phyloP scores from a whole-genome alignment of 1,140 invertebrate species.

The Megalonaias nervosa region DNA sequence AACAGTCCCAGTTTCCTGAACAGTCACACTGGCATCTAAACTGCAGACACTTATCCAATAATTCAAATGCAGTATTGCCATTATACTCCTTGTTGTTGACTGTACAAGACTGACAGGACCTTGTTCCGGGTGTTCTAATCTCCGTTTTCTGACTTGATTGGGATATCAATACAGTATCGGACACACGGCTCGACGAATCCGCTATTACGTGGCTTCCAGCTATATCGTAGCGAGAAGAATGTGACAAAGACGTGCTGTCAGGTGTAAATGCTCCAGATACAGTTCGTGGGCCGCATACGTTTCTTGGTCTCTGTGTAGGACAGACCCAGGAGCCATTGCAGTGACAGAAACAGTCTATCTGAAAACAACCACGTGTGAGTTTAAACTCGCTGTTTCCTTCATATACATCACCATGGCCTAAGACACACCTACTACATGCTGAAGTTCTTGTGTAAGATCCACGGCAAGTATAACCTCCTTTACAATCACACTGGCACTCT shows the following conservation, averaged over 20 bases:
- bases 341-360: constrained; percentile 28
- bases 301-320: constrained; percentile 12
- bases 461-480: constrained; percentile 19
- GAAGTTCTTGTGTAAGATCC: constrained; percentile 10
- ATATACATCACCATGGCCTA: constrained; percentile 13
- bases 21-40: constrained; percentile 35
- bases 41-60: constrained; percentile 25
- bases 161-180: constrained; percentile 10
- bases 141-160: constrained; percentile 10
- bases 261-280: constrained; percentile 6
- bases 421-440: constrained; percentile 15
- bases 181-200: not conserved
- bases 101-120: constrained; percentile 8
- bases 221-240: constrained; percentile 20
- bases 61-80: constrained; percentile 22
- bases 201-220: constrained; percentile 24
- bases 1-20: constrained; percentile 9
- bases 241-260: not conserved
- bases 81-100: constrained; percentile 18
- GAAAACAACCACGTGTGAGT: constrained; percentile 28
- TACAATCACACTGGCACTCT: constrained; percentile 28
- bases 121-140: constrained; percentile 5
- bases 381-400: constrained; percentile 26
- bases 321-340: constrained; percentile 36
- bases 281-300: not conserved